Percentiles rank a stretch among this genome's conserved stretches.
Conservation (phyloP, 2,113 vertebrate genomes). For the Anthoscopus minutus region DNA sequence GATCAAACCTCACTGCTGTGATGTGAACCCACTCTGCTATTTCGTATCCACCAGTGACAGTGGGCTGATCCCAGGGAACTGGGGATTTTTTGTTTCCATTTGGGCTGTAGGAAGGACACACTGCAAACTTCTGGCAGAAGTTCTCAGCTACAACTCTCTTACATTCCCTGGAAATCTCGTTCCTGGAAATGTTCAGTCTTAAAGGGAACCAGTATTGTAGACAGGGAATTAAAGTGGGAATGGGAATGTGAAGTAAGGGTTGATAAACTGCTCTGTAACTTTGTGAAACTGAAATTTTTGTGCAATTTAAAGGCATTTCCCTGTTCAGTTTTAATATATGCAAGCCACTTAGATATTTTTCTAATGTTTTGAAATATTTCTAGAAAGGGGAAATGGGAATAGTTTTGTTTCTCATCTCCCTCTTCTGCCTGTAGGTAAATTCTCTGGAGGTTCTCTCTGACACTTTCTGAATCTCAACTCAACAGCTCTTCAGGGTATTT, state of each 20-base stretch:
- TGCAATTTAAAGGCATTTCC: not conserved
- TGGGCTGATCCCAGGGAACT: not conserved
- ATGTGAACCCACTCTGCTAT: no score
- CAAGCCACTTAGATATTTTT: not conserved
- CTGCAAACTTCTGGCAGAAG: not conserved
- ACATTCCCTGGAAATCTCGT: not conserved
- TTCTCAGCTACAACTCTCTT: not conserved
- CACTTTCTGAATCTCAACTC: not conserved
- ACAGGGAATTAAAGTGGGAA: not conserved
- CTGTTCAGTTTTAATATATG: not conserved
- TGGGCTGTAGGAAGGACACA: not conserved
- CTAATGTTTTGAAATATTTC: not conserved
- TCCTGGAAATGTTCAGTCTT: not conserved
- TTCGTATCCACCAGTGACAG: no score
- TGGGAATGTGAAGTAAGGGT: not conserved
- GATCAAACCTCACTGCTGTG: no score
- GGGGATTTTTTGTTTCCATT: not conserved
- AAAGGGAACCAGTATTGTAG: not conserved
- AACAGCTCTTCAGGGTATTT: not conserved
- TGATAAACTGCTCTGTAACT: not conserved
- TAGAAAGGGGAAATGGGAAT: not conserved
- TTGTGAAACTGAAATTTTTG: not conserved
- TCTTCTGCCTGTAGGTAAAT: not conserved
- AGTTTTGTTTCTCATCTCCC: not conserved
- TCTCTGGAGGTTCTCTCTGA: not conserved